Evolutionary conservation across 2,888 invertebrate species (phyloP).

Genomic region (Therioaphis trifolii): DNA sequence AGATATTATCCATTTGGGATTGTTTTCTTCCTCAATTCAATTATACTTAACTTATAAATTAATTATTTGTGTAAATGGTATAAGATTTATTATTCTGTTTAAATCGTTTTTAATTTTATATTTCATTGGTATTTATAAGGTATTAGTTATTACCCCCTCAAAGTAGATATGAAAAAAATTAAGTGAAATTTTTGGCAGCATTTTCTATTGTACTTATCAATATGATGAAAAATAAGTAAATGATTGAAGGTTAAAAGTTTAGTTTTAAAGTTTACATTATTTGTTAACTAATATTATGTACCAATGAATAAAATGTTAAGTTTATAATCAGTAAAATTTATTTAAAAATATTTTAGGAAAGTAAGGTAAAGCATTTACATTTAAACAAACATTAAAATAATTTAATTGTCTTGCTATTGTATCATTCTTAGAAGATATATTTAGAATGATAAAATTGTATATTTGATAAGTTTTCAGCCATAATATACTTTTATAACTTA

Average conservation of each 20-base stretch:
- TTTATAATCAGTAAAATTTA: background rate
- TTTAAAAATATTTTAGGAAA: background rate
- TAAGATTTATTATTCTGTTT: background rate
- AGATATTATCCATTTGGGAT: too few relatives aligned
- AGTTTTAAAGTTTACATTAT: background rate
- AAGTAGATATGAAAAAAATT: background rate
- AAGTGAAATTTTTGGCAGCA: background rate
- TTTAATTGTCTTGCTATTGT: background rate
- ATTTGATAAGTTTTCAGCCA: background rate
- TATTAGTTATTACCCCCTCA: background rate
- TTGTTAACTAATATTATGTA: background rate
- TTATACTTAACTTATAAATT: background rate
- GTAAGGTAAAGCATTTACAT: background rate
- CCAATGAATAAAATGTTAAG: background rate
- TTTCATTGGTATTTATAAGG: background rate
- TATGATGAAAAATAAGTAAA: background rate
- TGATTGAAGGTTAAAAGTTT: background rate
- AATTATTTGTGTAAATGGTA: slow-evolving; percentile 21
- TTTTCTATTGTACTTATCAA: background rate
- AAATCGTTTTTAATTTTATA: background rate
- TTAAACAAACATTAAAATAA: slow-evolving; percentile 26
- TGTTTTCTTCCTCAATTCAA: background rate
- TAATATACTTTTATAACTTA: background rate
- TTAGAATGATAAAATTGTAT: background rate
- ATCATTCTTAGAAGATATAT: background rate